A percentile compares a stretch with the other conserved stretches of the same genome.
These are phyloP conservation scores for Netelia inedita DNA, from an alignment of 2,888 invertebrate species.

Conservation along the genomic window DNA sequence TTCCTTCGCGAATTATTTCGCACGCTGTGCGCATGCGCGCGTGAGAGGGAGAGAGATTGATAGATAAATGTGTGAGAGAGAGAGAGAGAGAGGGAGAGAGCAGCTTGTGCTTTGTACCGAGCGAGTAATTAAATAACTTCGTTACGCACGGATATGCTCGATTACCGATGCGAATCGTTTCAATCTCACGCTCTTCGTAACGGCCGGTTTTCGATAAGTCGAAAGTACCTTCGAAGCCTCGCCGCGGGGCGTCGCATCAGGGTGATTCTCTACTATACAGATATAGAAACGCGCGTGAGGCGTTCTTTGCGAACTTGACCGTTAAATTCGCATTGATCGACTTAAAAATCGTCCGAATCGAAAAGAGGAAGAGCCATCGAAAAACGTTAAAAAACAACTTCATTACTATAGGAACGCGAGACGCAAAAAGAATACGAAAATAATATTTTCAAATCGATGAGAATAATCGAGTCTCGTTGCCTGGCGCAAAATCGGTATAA, in stretches of 20 bases:
- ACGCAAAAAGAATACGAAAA: no score
- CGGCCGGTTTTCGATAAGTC: constrained; percentile 60
- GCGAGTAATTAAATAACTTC: constrained; percentile 61
- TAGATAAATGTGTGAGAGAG: no score
- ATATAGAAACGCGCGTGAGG: not conserved
- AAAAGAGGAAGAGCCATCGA: not conserved
- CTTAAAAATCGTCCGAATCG: constrained; percentile 1
- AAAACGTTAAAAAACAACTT: not conserved
- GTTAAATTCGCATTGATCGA: not conserved
- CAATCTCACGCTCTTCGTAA: constrained; percentile 65
- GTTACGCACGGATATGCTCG: constrained; percentile 61
- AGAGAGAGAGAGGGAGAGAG: not conserved
- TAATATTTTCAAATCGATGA: no score
- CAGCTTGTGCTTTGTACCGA: constrained; percentile 22
- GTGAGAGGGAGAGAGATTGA: no score
- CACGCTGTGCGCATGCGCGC: not conserved
- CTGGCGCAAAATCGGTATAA: no score
- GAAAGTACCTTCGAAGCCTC: constrained; percentile 51
- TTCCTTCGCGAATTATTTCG: constrained; percentile 26
- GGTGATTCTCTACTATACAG: not conserved
- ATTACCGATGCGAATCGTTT: constrained; percentile 61
- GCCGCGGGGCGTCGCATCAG: constrained; percentile 42
- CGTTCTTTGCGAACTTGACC: constrained; percentile 5
- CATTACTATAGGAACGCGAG: no score
- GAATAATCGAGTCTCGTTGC: no score